Percentiles rank a stretch among this genome's conserved stretches.
phyloP scores from a whole-genome alignment of 2,888 invertebrate species.

The Microchrysa polita region DNA sequence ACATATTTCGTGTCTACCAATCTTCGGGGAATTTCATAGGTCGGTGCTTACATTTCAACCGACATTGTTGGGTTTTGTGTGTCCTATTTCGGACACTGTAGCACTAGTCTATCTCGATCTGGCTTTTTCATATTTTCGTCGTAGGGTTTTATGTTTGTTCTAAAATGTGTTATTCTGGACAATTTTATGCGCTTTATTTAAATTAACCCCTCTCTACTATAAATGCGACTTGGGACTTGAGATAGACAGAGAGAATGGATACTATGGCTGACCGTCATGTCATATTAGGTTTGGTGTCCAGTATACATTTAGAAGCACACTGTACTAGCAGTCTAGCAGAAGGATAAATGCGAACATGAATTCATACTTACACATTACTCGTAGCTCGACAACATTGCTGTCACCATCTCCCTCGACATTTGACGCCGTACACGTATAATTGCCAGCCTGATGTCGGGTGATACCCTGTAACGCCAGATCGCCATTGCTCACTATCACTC shows the following conservation, averaged over 20 bases:
- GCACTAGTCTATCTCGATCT: background rate
- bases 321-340: background rate
- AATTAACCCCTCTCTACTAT: conserved; percentile 16
- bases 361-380: conserved; percentile 87
- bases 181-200: conserved; percentile 29
- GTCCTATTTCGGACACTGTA: background rate
- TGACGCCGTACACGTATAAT: conserved; percentile 88
- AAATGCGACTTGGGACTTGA: conserved; percentile 16
- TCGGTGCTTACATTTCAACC: conserved; percentile 25
- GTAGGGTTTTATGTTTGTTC: conserved; percentile 18
- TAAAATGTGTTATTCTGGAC: conserved; percentile 24
- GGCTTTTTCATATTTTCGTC: background rate
- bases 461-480: conserved; percentile 84
- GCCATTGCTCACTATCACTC: conserved; percentile 86
- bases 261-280: background rate
- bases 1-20: conserved; percentile 33
- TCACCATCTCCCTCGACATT: conserved; percentile 92
- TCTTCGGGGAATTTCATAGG: conserved; percentile 26
- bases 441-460: conserved; percentile 82
- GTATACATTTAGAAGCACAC: background rate
- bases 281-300: background rate
- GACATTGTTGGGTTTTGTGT: conserved; percentile 16
- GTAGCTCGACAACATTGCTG: conserved; percentile 81
- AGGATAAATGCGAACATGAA: no score
- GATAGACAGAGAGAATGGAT: no score